Base-by-base conservation (phyloP, 2,113 vertebrate genomes). In the Puntigrus tetrazona region DNA sequence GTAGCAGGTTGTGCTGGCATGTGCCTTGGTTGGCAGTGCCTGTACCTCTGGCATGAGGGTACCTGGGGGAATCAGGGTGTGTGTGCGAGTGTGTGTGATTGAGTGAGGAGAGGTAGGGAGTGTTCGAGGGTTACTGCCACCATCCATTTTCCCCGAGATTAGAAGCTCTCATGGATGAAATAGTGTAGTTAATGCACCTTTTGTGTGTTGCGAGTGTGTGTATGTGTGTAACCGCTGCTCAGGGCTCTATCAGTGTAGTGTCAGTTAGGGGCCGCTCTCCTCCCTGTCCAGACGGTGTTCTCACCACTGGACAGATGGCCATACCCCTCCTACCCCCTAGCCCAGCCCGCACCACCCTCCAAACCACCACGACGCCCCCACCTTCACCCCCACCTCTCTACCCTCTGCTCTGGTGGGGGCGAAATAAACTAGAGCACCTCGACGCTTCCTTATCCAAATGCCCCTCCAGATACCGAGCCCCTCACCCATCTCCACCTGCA, bases 271-370 rank as follows among this genome's bases (percentile, higher is more conserved):
- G 89, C 92, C 70, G 69, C 72, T 90, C 84, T 86, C 86, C 88
- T 94, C 92, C 91, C 94, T 74, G 91, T 89, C 93, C 94, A 95
- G 94, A 94, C 92, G 94, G 94, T 69, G 87, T 91, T 93, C 93
- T 93, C 93, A 94, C 94, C 93, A 93, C 93, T 94, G 94, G 94
- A 94, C 94, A 94, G 94, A 94, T 94, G 94, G 94, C 92, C 94
- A 90, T 87, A 90, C 88, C 91, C 91, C 91, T 90, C 88, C 88
- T 89, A 59, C 72, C 74, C 52, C 41, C 70, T 75, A 59, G 47
- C 47, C 76, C 63, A 34, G 34, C 65, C 65, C 57, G 84, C 78
- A 72, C 50, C 85, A 85, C 91, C 89, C 81, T 78, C 55, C 87
- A 88, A 88, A 90, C 88, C 88, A 85, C 91, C 90, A 16, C 82